phyloP scores from a whole-genome alignment of 2,113 vertebrate species.

The Chloebia gouldiae region DNA sequence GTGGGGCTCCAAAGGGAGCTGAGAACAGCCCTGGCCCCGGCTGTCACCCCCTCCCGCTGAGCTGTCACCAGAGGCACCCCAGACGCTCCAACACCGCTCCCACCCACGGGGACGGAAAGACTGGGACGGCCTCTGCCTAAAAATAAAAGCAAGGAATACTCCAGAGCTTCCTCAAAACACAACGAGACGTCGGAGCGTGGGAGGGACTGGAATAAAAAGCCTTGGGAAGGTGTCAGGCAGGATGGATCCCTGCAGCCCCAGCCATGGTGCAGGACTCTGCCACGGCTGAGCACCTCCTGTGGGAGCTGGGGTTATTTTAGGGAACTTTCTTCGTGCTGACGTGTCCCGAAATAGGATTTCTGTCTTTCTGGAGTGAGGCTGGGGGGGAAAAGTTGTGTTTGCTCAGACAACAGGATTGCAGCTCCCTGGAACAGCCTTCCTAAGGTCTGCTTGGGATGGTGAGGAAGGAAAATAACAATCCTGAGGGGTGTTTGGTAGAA shows the following conservation, averaged over 20 bases:
- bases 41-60: neutral
- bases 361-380: neutral
- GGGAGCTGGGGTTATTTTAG: neutral
- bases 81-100: neutral
- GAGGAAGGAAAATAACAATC: neutral
- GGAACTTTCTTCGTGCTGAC: neutral
- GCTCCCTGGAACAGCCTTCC: neutral
- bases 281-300: neutral
- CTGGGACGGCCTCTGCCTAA: neutral
- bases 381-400: fast-evolving
- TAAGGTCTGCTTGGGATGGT: neutral
- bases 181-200: fast-evolving
- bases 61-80: neutral
- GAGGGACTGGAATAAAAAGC: neutral
- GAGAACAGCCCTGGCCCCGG: neutral
- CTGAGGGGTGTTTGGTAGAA: neutral
- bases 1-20: neutral
- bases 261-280: fast-evolving
- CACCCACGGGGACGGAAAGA: neutral
- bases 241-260: neutral
- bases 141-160: neutral
- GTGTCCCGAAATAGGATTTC: neutral
- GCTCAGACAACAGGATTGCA: neutral
- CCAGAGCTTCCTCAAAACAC: neutral
- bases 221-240: neutral